phyloP scores from a whole-genome alignment of 2,797 vertebrate species.

The Rhodeus uyekii region DNA sequence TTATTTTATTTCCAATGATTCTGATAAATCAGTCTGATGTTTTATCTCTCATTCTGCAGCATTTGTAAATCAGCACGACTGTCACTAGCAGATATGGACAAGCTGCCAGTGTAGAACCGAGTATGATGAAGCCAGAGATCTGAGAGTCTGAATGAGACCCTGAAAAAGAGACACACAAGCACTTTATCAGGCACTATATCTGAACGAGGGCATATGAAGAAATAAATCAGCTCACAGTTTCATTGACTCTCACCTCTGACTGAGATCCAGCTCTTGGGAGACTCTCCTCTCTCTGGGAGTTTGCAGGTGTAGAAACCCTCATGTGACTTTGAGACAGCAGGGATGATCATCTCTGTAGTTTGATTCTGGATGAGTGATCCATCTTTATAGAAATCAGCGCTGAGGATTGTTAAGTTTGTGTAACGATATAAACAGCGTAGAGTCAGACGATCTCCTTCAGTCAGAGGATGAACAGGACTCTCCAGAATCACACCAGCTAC shows the following conservation, averaged over 20 bases:
- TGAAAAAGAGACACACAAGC: neutral
- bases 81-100: slow-evolving; percentile 1
- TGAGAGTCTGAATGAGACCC: neutral
- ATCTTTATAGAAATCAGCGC: slow-evolving; percentile 57
- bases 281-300: slow-evolving; percentile 3
- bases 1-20: too few species aligned
- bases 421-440: slow-evolving; percentile 43
- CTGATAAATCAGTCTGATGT: neutral
- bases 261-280: slow-evolving; percentile 50
- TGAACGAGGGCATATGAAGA: neutral
- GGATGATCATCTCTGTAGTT: slow-evolving; percentile 42
- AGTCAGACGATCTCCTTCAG: slow-evolving; percentile 52
- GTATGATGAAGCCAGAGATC: neutral
- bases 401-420: neutral
- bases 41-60: neutral
- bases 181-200: neutral
- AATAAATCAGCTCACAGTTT: neutral
- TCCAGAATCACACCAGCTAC: slow-evolving; percentile 36
- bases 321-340: slow-evolving; percentile 49
- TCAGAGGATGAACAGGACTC: slow-evolving; percentile 47
- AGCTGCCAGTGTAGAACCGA: neutral
- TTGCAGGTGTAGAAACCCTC: slow-evolving; percentile 60
- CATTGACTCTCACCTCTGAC: slow-evolving; percentile 31
- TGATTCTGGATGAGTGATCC: slow-evolving; percentile 40
- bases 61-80: neutral